Conservation (phyloP, 2,888 invertebrate genomes). For the Byasa hedistus region DNA sequence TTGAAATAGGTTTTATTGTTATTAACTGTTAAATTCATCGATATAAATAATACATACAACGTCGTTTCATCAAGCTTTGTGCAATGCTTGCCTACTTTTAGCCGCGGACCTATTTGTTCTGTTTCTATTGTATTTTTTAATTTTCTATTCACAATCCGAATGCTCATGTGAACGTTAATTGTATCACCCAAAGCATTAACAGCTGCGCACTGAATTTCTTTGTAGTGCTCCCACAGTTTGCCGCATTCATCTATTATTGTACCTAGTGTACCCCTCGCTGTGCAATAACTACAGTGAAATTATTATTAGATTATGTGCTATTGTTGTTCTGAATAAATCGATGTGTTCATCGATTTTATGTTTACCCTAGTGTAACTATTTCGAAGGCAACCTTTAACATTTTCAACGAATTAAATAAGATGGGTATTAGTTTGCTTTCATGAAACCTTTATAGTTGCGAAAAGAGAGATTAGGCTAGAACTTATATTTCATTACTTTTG, state of each 20-base stretch:
- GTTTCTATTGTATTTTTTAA: background rate
- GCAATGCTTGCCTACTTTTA: background rate
- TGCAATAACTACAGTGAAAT: slow-evolving; percentile 11
- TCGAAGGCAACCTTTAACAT: background rate
- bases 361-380: background rate
- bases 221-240: slow-evolving; percentile 13
- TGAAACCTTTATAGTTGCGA: background rate
- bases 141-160: background rate
- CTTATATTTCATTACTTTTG: too few species aligned
- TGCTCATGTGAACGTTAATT: slow-evolving; percentile 6
- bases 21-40: background rate
- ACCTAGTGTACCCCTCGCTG: slow-evolving; percentile 9
- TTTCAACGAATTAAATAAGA: background rate
- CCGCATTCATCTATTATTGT: slow-evolving; percentile 19
- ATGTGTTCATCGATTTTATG: background rate
- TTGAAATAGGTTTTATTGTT: too few species aligned
- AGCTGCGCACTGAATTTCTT: slow-evolving; percentile 14
- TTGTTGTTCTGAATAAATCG: slow-evolving; percentile 5
- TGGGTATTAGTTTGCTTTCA: too few species aligned
- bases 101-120: background rate
- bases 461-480: too few species aligned
- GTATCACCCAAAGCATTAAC: slow-evolving; percentile 7
- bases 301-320: slow-evolving; percentile 12
- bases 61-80: too few species aligned
- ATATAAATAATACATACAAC: background rate